Base-by-base conservation (phyloP, 1,140 invertebrate species). In the Drosophila nigromelanica region DNA sequence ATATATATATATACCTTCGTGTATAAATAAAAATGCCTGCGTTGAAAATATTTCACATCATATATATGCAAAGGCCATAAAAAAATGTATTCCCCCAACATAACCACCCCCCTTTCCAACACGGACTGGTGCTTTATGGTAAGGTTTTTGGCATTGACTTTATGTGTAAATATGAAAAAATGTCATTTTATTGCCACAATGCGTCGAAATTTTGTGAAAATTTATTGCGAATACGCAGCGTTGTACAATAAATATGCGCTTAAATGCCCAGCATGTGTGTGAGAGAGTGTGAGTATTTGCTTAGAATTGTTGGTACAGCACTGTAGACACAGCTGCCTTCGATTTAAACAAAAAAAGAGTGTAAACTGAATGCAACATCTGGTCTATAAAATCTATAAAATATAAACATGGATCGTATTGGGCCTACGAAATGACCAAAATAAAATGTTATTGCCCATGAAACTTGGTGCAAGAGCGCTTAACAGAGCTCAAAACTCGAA, bases 81-180 rank as follows among this genome's bases (percentile, higher is more conserved):
- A 77, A 79, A 87, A 83, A 77, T 76, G 21, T 37, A 6, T 21
- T 4, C 5, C 27, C 42, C 21, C 21, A 30, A 64, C 35, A 47
- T 14, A 56, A 14, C 14, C 48, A 30, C 15, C 21, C 27, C 27
- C 10, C 18, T 1, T 10, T 18, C 1, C 43, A 63, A 27, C 30
- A 40, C 10, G 14, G 27, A 27, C 62, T 47, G 62, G 37, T 39
- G 40, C 35, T 60, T 73, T 48, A 54, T 33, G 54, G 37, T 45
- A 43, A 54, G 56, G 51, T 71, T 71, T 82, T 52, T 67, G 61
- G 67, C 82, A 51, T 76, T 89, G 83, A 89, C 82, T 87, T 89
- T 82, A 89, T 89, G 83, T 89, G 83, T 83, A 89, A 89, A 89
- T 89, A 89, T 89, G 83, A 89, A 89, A 89, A 89, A 89, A 89